A percentile compares a stretch with the other conserved stretches of the same genome.
Conservation (phyloP, 2,797 vertebrate genomes). For the Erethizon dorsatum region DNA sequence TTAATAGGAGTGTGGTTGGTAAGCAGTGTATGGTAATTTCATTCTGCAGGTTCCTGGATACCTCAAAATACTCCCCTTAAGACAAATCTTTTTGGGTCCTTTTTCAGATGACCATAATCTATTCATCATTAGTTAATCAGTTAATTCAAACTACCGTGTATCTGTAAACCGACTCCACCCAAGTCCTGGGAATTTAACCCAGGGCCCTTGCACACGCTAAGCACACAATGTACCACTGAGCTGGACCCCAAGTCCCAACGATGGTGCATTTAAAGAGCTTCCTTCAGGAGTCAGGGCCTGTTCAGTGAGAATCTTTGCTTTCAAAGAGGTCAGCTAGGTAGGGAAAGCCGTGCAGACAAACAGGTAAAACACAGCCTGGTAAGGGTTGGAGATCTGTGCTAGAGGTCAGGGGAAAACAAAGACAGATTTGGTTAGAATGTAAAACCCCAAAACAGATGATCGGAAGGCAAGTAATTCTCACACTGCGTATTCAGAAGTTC, state of each 20-base stretch:
- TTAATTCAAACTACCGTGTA: neutral
- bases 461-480: neutral
- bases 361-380: fast-evolving
- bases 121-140: neutral
- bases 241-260: neutral
- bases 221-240: neutral
- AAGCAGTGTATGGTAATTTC: neutral
- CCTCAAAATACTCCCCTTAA: neutral
- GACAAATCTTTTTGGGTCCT: neutral
- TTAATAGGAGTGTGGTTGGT: neutral
- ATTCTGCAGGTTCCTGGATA: neutral
- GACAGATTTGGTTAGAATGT: neutral
- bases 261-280: neutral
- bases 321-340: neutral
- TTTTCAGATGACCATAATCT: constrained; percentile 11
- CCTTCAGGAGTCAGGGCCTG: neutral
- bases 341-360: neutral
- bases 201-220: neutral
- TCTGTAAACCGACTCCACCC: neutral
- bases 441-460: neutral
- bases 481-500: neutral
- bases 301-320: neutral
- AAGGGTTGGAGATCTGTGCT: neutral
- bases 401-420: neutral
- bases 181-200: neutral